Conservation (phyloP, 2,888 invertebrate species). For the Baronia brevicornis region DNA sequence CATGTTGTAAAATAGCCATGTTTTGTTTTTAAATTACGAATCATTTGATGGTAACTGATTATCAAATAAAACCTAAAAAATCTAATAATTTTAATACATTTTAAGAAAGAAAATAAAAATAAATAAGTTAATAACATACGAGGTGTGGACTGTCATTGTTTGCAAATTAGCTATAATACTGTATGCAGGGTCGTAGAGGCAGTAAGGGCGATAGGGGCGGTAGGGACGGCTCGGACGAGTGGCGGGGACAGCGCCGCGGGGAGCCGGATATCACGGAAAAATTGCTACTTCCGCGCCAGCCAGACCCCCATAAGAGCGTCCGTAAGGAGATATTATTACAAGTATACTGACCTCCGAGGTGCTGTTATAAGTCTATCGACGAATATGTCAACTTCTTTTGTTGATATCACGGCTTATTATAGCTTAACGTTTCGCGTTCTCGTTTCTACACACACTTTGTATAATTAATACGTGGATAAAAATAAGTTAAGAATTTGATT, state of each 20-base stretch:
- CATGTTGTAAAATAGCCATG: too few relatives aligned
- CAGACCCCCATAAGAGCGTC: slow-evolving; percentile 47
- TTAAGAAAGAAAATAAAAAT: too few relatives aligned
- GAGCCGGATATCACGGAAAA: slow-evolving; percentile 38
- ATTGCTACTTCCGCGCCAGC: slow-evolving; percentile 63
- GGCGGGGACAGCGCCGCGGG: slow-evolving; percentile 26
- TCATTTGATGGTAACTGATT: too few relatives aligned
- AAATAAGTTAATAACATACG: slow-evolving; percentile 1
- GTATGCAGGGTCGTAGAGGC: slow-evolving; percentile 48
- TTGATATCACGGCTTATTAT: too few relatives aligned
- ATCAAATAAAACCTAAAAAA: too few relatives aligned
- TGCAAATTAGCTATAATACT: slow-evolving; percentile 8
- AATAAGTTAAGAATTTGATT: too few relatives aligned
- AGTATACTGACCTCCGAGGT: slow-evolving; percentile 43
- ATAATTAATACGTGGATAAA: too few relatives aligned
- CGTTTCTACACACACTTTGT: too few relatives aligned
- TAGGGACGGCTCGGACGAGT: slow-evolving; percentile 15
- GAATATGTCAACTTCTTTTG: slow-evolving; percentile 25
- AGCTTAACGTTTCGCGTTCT: too few relatives aligned
- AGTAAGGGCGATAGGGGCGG: too few relatives aligned
- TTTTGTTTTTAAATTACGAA: too few relatives aligned
- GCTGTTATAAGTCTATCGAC: slow-evolving; percentile 41
- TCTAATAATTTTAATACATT: too few relatives aligned
- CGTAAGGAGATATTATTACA: slow-evolving; percentile 56
- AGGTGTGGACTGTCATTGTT: slow-evolving; percentile 1